phyloP scores from a whole-genome alignment of 2,797 vertebrate species.

The Poeciliopsis turneri region DNA sequence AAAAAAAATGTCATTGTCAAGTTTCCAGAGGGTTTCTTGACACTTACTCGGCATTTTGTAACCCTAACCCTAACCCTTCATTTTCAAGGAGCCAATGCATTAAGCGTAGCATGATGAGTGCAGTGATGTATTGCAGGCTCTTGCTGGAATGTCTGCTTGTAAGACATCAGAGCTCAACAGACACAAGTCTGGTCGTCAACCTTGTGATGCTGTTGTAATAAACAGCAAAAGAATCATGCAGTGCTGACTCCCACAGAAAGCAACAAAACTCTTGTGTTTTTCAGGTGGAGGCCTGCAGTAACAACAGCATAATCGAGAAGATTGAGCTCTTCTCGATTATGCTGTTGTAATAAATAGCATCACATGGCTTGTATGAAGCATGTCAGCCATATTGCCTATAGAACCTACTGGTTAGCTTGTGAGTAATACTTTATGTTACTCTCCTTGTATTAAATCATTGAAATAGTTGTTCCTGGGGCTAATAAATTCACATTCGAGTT shows the following conservation, averaged over 20 bases:
- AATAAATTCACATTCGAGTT: not conserved
- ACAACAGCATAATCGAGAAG: too few relatives aligned
- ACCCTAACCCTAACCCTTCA: not conserved
- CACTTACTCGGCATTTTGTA: not conserved
- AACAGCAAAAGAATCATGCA: too few relatives aligned
- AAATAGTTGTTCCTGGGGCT: not conserved
- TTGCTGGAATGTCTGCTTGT: not conserved
- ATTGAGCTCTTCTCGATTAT: too few relatives aligned
- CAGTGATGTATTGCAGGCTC: not conserved
- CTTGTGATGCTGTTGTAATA: too few relatives aligned
- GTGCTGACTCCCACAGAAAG: too few relatives aligned
- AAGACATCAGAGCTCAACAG: not conserved
- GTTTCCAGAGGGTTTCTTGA: not conserved
- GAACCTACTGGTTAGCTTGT: not conserved
- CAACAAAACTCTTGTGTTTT: too few relatives aligned
- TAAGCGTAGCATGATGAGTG: not conserved
- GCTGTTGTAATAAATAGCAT: too few relatives aligned
- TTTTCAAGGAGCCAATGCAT: not conserved
- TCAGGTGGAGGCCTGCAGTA: too few relatives aligned
- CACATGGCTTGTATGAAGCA: not conserved
- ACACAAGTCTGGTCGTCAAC: not conserved
- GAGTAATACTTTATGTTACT: not conserved
- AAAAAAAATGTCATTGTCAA: not conserved
- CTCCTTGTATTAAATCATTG: not conserved
- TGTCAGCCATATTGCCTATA: not conserved